Evolutionary conservation across 2,797 vertebrate species (phyloP).

Genomic region (Peromyscus melanophrys): DNA sequence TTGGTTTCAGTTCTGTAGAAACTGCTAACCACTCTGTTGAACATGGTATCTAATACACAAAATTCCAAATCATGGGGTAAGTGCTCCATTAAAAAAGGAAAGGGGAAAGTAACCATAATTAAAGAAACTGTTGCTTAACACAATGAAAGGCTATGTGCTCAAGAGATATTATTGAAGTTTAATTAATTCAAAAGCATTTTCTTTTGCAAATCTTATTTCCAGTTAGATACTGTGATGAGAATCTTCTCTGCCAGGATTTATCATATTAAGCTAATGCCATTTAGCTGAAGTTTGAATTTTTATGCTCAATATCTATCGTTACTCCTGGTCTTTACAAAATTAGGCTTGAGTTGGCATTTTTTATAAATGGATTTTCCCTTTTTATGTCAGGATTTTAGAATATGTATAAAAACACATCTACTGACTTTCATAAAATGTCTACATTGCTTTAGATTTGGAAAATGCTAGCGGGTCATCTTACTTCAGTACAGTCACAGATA

Average conservation of each 20-base stretch:
- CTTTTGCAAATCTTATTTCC: constrained; percentile 38
- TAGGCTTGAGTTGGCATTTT: neutral
- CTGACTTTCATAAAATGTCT: neutral
- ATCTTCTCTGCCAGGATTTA: neutral
- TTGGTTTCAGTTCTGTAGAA: neutral
- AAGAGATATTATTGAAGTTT: neutral
- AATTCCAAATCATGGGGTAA: constrained; percentile 1
- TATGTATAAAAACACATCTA: constrained; percentile 15
- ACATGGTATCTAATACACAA: constrained; percentile 10
- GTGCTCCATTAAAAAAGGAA: neutral
- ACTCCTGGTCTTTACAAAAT: constrained; percentile 39
- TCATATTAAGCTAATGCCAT: constrained; percentile 24
- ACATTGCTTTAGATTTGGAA: neutral
- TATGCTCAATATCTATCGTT: neutral
- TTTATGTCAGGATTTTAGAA: constrained; percentile 34
- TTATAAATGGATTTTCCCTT: constrained; percentile 43
- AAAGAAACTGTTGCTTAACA: constrained; percentile 3
- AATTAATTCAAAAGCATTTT: constrained; percentile 43
- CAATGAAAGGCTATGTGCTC: neutral
- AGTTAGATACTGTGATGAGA: constrained; percentile 35
- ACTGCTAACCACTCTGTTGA: neutral
- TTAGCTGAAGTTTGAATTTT: constrained; percentile 38
- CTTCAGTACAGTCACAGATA: neutral
- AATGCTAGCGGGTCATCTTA: neutral
- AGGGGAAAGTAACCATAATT: neutral